phyloP scores from a whole-genome alignment of 2,113 vertebrate species.

The Sturnira hondurensis region DNA sequence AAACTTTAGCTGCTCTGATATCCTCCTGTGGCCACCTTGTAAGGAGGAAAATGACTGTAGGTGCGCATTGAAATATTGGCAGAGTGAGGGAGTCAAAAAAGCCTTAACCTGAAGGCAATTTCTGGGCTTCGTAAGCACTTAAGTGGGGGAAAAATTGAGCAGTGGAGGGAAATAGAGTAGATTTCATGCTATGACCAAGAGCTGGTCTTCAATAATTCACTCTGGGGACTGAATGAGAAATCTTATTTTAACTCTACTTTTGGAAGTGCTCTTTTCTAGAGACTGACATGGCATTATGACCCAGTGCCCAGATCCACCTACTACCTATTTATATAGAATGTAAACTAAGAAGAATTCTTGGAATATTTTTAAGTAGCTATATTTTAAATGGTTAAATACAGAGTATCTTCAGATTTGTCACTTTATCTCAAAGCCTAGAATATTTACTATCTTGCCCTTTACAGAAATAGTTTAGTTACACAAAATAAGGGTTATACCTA shows the following conservation, averaged over 20 bases:
- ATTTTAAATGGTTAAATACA: neutral
- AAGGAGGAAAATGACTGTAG: neutral
- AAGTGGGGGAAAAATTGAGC: neutral
- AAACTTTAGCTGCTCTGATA: neutral
- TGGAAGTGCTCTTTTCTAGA: neutral
- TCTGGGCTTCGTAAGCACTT: neutral
- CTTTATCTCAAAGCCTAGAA: neutral
- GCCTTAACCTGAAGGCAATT: neutral
- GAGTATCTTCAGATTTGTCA: neutral
- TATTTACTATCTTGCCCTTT: neutral
- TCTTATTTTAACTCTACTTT: neutral
- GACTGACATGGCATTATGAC: neutral
- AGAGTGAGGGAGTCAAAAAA: neutral
- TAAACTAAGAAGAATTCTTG: neutral
- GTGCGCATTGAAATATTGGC: neutral
- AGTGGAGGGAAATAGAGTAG: neutral
- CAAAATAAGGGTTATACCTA: neutral
- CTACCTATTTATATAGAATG: neutral
- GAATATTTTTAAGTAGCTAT: neutral
- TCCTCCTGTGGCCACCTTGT: neutral
- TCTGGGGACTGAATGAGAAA: neutral
- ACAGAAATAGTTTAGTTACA: neutral
- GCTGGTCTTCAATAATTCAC: neutral
- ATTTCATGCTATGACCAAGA: neutral
- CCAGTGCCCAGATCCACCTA: neutral